A percentile compares a stretch with the other conserved stretches of the same genome.
phyloP scores from a whole-genome alignment of 2,797 vertebrate genomes.

The Serranus cabrilla region DNA sequence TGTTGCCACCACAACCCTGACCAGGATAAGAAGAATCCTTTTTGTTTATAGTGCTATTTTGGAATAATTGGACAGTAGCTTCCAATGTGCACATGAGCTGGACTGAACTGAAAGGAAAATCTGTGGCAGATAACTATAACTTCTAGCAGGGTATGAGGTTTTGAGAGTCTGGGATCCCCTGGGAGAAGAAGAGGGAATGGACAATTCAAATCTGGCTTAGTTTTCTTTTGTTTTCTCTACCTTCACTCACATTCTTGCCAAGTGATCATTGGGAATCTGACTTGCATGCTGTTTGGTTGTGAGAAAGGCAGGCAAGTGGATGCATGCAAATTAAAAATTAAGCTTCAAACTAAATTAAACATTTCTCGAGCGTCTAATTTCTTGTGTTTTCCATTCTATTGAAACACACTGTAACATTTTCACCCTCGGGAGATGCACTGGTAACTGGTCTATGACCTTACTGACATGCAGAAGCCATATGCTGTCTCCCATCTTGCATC shows the following conservation, averaged over 20 bases:
- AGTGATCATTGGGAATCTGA: constrained; percentile 3
- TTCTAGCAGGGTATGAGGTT: neutral
- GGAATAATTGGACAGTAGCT: neutral
- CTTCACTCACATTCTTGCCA: neutral
- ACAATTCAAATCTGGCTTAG: neutral
- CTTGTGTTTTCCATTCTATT: neutral
- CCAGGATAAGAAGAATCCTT: neutral
- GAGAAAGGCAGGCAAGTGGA: neutral
- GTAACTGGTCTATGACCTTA: constrained; percentile 20
- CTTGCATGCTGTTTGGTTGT: constrained; percentile 3
- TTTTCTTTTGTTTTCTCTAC: constrained; percentile 8
- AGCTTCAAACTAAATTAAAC: neutral
- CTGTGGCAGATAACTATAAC: neutral
- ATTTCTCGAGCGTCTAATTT: constrained; percentile 2
- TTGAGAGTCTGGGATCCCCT: neutral
- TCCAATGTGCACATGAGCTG: neutral
- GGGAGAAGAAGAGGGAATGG: neutral
- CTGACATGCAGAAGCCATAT: constrained; percentile 32
- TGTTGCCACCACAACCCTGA: neutral
- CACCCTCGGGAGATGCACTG: neutral
- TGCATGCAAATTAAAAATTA: neutral
- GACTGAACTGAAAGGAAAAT: neutral
- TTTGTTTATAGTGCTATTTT: constrained; percentile 16
- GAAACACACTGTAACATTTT: neutral
- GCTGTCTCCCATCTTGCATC: constrained; percentile 25